These are phyloP conservation scores for Melanostigma gelatinosum DNA, from an alignment of 2,113 vertebrate genomes.

Conservation along the genomic window DNA sequence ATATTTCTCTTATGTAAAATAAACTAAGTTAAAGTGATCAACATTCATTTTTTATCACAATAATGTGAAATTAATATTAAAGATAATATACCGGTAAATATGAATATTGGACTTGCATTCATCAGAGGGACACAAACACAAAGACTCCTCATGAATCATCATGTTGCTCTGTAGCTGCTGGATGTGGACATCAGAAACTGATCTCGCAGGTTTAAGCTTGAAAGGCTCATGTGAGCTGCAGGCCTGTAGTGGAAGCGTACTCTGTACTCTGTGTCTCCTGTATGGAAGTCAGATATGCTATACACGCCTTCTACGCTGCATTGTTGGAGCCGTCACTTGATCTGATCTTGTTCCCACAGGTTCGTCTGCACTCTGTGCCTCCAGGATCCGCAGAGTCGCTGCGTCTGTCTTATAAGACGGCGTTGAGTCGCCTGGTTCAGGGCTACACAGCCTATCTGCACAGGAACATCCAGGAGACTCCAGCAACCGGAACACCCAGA, in stretches of 20 bases:
- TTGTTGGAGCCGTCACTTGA: background rate
- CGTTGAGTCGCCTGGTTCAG: conserved; percentile 61
- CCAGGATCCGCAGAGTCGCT: conserved; percentile 75
- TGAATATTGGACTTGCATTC: too few relatives aligned
- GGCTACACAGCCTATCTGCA: conserved; percentile 72
- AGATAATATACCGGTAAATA: too few relatives aligned
- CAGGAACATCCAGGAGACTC: conserved; percentile 67
- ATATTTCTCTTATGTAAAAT: background rate
- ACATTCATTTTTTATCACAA: too few relatives aligned
- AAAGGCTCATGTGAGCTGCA: background rate
- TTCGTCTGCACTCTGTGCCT: conserved; percentile 75
- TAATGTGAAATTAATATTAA: too few relatives aligned
- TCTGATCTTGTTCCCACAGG: conserved; percentile 55
- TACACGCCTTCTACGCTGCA: background rate
- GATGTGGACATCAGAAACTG: background rate
- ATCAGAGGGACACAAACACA: too few relatives aligned
- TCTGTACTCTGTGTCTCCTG: background rate
- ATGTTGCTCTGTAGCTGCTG: background rate
- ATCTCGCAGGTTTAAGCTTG: background rate
- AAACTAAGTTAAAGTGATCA: background rate
- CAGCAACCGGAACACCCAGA: conserved; percentile 9
- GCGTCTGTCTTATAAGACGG: conserved; percentile 73
- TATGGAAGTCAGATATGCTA: background rate
- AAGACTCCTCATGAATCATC: background rate
- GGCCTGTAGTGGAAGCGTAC: background rate